Conservation (phyloP, 2,113 vertebrate species). For the Xenopus tropicalis region DNA sequence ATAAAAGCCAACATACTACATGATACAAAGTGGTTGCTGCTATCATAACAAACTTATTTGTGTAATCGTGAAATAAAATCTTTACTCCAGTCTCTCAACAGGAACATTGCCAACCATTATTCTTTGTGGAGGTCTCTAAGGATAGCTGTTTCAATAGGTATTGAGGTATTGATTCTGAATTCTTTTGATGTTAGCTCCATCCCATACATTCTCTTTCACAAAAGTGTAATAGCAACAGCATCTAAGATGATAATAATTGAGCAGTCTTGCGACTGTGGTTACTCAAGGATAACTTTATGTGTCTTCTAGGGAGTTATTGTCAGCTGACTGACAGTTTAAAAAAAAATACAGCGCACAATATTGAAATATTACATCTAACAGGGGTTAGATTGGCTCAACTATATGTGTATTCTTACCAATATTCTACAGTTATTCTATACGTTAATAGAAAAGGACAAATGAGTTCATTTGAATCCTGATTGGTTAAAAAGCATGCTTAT, state of each 20-base stretch:
- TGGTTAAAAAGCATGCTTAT: too few relatives aligned
- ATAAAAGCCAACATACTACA: slow-evolving; percentile 27
- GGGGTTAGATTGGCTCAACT: too few relatives aligned
- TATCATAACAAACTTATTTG: slow-evolving; percentile 32
- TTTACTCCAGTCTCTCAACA: slow-evolving; percentile 20
- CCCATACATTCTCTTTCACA: slow-evolving; percentile 2
- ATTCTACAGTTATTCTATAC: too few relatives aligned
- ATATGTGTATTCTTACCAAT: not conserved
- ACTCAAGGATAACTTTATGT: too few relatives aligned
- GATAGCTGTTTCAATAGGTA: slow-evolving; percentile 20
- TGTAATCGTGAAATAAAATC: slow-evolving; percentile 36
- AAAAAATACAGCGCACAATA: too few relatives aligned
- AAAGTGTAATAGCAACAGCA: not conserved
- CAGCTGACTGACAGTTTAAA: too few relatives aligned
- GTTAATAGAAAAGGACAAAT: too few relatives aligned
- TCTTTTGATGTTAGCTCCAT: not conserved
- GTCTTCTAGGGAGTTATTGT: too few relatives aligned
- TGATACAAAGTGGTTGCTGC: slow-evolving; percentile 31
- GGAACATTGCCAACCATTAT: slow-evolving; percentile 15
- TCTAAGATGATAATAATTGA: not conserved
- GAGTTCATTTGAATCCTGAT: too few relatives aligned
- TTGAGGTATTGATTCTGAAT: slow-evolving; percentile 2
- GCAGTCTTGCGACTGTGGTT: not conserved
- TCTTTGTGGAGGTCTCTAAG: not conserved
- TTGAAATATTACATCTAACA: not conserved